Evolutionary conservation across 2,888 invertebrate genomes (phyloP).

Genomic region (Diaperis boleti): DNA sequence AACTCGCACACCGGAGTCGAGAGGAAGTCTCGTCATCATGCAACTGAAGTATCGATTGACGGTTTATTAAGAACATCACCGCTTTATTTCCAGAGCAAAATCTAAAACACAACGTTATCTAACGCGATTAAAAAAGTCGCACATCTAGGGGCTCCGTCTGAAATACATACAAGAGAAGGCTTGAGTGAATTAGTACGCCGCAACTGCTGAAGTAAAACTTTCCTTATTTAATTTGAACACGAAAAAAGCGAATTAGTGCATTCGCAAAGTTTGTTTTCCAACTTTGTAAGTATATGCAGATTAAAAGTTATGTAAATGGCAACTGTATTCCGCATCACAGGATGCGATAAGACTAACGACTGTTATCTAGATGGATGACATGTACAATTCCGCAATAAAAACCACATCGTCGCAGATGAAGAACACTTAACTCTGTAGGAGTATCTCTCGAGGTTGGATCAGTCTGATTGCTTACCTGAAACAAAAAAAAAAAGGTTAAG

Average conservation of each 20-base stretch:
- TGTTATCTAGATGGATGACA: slow-evolving; percentile 57
- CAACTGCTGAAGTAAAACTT: slow-evolving; percentile 34
- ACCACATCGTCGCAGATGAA: neutral
- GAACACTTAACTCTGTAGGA: neutral
- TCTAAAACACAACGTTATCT: too few species aligned
- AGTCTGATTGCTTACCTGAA: too few species aligned
- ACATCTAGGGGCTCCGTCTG: neutral
- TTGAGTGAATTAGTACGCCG: slow-evolving; percentile 31
- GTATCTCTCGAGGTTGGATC: too few species aligned
- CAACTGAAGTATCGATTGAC: neutral
- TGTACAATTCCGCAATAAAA: slow-evolving; percentile 49
- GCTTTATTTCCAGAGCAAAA: neutral
- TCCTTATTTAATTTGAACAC: slow-evolving; percentile 46
- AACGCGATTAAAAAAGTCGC: too few species aligned
- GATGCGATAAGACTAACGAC: slow-evolving; percentile 50
- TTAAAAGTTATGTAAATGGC: slow-evolving; percentile 62
- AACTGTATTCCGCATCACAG: slow-evolving; percentile 54
- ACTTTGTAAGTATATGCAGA: slow-evolving; percentile 59
- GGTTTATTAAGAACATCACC: neutral
- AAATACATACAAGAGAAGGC: slow-evolving; percentile 16
- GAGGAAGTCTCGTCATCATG: neutral
- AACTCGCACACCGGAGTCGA: neutral
- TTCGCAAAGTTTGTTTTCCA: slow-evolving; percentile 56
- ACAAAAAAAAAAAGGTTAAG: too few species aligned
- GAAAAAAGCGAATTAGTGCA: slow-evolving; percentile 58